phyloP scores from a whole-genome alignment of 2,888 invertebrate species.

The Megamerina dolium region DNA sequence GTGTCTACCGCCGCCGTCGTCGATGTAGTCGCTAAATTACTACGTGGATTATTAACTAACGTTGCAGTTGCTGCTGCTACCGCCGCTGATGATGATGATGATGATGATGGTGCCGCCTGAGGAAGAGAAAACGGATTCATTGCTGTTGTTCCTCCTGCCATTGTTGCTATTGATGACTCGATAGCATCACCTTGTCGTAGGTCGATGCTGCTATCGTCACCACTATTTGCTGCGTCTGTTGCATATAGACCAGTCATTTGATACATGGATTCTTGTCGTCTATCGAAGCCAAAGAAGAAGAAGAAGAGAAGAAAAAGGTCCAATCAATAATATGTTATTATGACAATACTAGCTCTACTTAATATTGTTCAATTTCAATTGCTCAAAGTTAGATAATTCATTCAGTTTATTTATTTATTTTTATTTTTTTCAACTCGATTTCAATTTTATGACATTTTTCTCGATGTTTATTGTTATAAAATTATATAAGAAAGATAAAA shows the following conservation, averaged over 20 bases:
- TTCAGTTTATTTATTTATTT: background rate
- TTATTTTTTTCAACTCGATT: background rate
- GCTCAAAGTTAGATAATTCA: too few species aligned
- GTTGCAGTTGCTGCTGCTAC: constrained; percentile 30
- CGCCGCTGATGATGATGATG: constrained; percentile 30
- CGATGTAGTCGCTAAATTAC: constrained; percentile 15
- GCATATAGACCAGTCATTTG: constrained; percentile 82
- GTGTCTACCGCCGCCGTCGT: constrained; percentile 19
- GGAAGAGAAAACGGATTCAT: background rate
- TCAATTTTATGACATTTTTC: background rate
- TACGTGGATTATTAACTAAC: constrained; percentile 18
- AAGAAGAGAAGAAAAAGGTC: too few species aligned
- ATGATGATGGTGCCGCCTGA: constrained; percentile 8
- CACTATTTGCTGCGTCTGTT: constrained; percentile 59
- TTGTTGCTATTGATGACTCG: constrained; percentile 37
- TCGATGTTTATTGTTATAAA: too few species aligned
- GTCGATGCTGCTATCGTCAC: constrained; percentile 54
- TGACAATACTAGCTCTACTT: too few species aligned
- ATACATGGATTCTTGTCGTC: constrained; percentile 84
- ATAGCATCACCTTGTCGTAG: constrained; percentile 37
- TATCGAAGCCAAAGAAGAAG: too few species aligned
- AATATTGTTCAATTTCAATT: too few species aligned
- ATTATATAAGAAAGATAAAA: too few species aligned
- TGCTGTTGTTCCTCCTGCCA: background rate
- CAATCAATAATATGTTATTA: too few species aligned